Evolutionary conservation across 2,797 vertebrate genomes (phyloP).

Genomic region (Xenops minutus): DNA sequence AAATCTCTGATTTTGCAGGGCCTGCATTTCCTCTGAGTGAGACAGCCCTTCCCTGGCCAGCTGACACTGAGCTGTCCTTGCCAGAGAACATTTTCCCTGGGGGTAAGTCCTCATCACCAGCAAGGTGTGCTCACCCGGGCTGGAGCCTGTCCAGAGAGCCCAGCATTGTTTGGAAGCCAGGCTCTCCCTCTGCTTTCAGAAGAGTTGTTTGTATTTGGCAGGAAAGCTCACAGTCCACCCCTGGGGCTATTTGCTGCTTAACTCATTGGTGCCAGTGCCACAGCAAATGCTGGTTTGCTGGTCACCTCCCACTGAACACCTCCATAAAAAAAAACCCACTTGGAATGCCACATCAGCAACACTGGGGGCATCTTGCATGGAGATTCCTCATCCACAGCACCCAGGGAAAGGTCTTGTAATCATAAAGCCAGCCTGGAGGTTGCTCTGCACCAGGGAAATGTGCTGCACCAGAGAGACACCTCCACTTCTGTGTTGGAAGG

Average conservation of each 20-base stretch:
- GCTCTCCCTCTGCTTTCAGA: not conserved
- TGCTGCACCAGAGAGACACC: not conserved
- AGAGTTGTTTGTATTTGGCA: not conserved
- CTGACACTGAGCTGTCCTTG: not conserved
- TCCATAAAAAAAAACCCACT: not conserved
- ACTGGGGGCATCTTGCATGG: rapidly evolving
- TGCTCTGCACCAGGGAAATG: not conserved
- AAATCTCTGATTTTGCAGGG: not conserved
- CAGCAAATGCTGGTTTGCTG: not conserved
- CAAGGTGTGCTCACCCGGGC: not conserved
- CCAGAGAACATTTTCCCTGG: not conserved
- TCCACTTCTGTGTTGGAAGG: not conserved
- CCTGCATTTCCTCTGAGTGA: not conserved
- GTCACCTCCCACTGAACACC: not conserved
- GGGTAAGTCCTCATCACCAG: not conserved
- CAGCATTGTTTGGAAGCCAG: not conserved
- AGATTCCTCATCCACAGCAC: not conserved
- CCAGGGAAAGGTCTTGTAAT: not conserved
- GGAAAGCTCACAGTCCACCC: not conserved
- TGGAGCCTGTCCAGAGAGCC: not conserved
- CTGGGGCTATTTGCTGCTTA: not conserved
- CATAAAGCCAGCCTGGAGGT: not conserved
- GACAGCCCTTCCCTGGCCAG: not conserved
- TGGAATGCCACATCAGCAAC: not conserved
- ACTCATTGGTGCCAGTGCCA: not conserved